Conservation (phyloP, 2,797 vertebrate species). For the Hyperoplus immaculatus region DNA sequence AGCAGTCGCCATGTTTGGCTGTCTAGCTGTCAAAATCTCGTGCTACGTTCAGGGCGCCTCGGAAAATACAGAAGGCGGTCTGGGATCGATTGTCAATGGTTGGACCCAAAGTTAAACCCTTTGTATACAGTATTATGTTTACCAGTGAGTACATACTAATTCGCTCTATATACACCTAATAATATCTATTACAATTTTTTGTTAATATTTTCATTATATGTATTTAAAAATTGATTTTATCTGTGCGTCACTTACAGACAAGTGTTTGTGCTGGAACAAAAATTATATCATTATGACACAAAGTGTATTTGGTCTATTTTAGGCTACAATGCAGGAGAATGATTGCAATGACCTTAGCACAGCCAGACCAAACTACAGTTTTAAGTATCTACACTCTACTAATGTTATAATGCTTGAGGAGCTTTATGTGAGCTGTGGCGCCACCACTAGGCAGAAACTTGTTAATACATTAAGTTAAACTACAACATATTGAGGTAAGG, state of each 20-base stretch:
- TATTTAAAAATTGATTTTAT: not conserved
- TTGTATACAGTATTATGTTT: too few relatives aligned
- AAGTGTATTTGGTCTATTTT: not conserved
- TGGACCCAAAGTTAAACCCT: not conserved
- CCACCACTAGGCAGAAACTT: not conserved
- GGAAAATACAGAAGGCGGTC: slow-evolving; percentile 2
- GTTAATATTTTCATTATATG: not conserved
- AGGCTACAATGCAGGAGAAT: not conserved
- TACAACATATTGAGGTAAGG: not conserved
- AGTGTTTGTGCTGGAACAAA: not conserved
- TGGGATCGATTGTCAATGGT: not conserved
- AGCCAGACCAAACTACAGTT: too few relatives aligned
- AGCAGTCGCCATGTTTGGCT: slow-evolving; percentile 81
- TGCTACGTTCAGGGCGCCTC: slow-evolving; percentile 59
- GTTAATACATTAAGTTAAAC: not conserved
- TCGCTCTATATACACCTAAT: not conserved
- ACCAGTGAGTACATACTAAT: too few relatives aligned
- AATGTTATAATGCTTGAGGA: not conserved
- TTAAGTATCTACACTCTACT: not conserved
- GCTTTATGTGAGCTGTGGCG: not conserved
- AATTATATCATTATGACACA: not conserved
- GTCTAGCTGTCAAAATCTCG: slow-evolving; percentile 69
- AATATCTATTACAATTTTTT: not conserved
- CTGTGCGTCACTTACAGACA: not conserved
- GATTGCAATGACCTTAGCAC: not conserved